phyloP scores from a whole-genome alignment of 2,888 invertebrate species.

The Sarcophaga subvicina region DNA sequence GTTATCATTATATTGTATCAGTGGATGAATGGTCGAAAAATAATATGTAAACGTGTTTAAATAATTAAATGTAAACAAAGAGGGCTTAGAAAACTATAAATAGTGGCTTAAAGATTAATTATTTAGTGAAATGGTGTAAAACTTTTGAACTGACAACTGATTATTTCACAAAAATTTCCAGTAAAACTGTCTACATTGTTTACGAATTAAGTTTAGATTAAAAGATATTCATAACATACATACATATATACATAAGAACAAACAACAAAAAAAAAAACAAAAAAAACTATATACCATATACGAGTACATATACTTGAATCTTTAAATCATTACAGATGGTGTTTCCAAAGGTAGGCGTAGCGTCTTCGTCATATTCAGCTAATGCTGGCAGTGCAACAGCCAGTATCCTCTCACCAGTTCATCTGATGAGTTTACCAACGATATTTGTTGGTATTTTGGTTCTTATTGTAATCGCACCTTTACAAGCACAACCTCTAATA shows the following conservation, averaged over 20 bases:
- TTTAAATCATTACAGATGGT: slow-evolving; percentile 67
- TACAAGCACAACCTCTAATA: slow-evolving; percentile 60
- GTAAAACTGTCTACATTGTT: too few species aligned
- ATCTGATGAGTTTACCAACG: slow-evolving; percentile 44
- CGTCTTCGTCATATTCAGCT: slow-evolving; percentile 15
- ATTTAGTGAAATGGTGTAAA: too few species aligned
- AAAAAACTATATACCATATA: background rate
- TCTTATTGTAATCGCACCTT: slow-evolving; percentile 44
- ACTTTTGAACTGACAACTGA: too few species aligned
- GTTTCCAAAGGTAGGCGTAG: slow-evolving; percentile 48
- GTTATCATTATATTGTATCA: too few species aligned
- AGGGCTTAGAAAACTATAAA: background rate
- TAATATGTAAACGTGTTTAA: background rate
- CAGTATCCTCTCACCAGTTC: slow-evolving; percentile 34
- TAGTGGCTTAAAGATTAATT: background rate
- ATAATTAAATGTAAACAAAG: background rate
- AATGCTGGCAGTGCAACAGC: slow-evolving; percentile 10
- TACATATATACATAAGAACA: background rate
- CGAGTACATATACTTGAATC: slow-evolving; percentile 29
- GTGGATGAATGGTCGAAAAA: background rate
- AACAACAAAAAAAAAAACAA: background rate
- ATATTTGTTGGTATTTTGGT: slow-evolving; percentile 57
- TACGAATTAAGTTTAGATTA: background rate
- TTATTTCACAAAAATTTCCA: too few species aligned
- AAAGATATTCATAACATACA: too few species aligned